Conservation (phyloP, 2,113 vertebrate species). For the Phycodurus eques region DNA sequence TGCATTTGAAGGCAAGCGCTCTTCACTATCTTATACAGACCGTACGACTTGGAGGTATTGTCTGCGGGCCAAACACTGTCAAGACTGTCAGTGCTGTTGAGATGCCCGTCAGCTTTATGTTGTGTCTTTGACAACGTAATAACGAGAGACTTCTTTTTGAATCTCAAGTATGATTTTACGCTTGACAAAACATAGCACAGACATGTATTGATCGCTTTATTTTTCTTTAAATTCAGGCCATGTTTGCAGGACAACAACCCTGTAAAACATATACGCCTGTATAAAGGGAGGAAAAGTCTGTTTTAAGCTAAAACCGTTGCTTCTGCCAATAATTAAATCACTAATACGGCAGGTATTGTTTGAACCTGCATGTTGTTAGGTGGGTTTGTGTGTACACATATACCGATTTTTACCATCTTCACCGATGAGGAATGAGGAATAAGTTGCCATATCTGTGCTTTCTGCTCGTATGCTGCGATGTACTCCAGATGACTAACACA, state of each 20-base stretch:
- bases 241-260: no score
- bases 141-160: constrained; percentile 7
- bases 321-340: no score
- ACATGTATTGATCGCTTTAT: not conserved
- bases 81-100: constrained; percentile 30
- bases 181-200: not conserved
- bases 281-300: not conserved
- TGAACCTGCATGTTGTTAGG: no score
- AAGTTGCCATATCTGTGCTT: no score
- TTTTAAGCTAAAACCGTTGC: not conserved
- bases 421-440: no score
- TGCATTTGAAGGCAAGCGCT: constrained; percentile 5
- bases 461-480: no score
- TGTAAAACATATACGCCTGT: no score
- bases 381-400: no score
- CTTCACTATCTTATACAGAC: not conserved
- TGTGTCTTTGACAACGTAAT: constrained; percentile 13
- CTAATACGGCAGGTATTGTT: no score
- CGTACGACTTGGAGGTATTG: constrained; percentile 2
- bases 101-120: constrained; percentile 29
- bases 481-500: no score
- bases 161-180: not conserved
- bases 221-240: not conserved
- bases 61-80: constrained; percentile 28
- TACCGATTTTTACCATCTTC: no score